These are phyloP conservation scores for Amblyteles armatorius DNA, from an alignment of 2,888 invertebrate genomes.

Conservation along the genomic window DNA sequence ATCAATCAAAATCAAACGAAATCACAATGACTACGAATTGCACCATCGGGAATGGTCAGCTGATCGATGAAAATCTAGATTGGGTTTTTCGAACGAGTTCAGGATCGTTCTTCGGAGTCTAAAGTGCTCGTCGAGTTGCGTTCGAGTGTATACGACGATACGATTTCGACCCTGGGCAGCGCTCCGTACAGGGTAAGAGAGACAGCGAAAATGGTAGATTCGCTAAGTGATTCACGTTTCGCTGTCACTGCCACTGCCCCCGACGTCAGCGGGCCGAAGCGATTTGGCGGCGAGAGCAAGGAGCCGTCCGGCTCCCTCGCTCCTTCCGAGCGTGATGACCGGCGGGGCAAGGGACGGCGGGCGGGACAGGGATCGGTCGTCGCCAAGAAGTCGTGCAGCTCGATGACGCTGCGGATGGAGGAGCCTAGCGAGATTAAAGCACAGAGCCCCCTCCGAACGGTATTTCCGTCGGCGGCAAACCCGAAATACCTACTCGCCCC, in stretches of 20 bases:
- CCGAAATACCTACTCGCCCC: constrained; percentile 68
- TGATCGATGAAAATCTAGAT: background rate
- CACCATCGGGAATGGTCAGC: too few relatives aligned
- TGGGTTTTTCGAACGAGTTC: background rate
- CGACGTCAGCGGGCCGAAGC: constrained; percentile 37
- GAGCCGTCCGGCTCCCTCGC: too few relatives aligned
- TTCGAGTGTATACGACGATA: background rate
- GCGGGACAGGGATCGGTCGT: background rate
- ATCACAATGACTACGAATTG: too few relatives aligned
- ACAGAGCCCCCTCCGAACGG: constrained; percentile 37
- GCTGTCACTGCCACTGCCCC: constrained; percentile 56
- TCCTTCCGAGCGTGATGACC: background rate
- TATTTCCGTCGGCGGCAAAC: constrained; percentile 69
- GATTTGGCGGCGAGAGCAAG: constrained; percentile 29
- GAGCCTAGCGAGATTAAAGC: constrained; percentile 10
- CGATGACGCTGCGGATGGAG: constrained; percentile 15
- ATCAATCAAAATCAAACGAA: too few relatives aligned
- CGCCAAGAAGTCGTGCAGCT: background rate
- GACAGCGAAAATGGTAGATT: constrained; percentile 21
- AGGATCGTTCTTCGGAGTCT: background rate
- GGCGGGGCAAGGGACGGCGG: background rate
- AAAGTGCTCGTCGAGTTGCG: background rate
- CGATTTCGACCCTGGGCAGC: background rate
- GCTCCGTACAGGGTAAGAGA: background rate
- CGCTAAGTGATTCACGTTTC: constrained; percentile 15